Evolutionary conservation across 2,888 invertebrate species (phyloP).

Genomic region (Stenurella melanura): DNA sequence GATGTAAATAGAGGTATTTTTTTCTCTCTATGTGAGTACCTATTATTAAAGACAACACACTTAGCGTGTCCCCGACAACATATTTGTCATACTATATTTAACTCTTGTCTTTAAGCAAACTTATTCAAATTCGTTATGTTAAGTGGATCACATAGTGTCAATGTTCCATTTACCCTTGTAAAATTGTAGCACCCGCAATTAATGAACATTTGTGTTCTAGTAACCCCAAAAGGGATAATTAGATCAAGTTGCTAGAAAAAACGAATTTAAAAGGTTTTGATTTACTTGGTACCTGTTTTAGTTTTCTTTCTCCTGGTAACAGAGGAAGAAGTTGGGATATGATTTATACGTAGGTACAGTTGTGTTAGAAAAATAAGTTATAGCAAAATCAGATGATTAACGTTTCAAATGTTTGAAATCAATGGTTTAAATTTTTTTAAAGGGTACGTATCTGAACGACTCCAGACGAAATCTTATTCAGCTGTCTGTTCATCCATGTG

Average conservation of each 20-base stretch:
- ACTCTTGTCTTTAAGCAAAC: background rate
- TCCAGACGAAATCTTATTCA: no score
- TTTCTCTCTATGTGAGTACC: background rate
- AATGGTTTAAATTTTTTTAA: no score
- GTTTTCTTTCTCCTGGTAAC: no score
- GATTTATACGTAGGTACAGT: no score
- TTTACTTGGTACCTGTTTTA: no score
- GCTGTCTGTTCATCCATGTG: no score
- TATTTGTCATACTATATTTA: constrained; percentile 5
- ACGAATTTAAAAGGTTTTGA: no score
- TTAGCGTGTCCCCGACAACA: constrained; percentile 1
- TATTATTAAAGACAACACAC: constrained; percentile 8
- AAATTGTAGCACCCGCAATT: constrained; percentile 6
- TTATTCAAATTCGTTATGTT: background rate
- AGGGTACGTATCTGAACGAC: no score
- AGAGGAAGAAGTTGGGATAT: no score
- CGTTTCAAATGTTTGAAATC: no score
- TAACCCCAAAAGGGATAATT: constrained; percentile 15
- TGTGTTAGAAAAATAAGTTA: no score
- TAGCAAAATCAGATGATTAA: no score
- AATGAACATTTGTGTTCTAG: background rate
- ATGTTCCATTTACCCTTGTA: constrained; percentile 9
- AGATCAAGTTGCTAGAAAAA: background rate
- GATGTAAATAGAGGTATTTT: background rate
- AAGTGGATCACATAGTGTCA: constrained; percentile 17